Base-by-base conservation (phyloP, 2,888 invertebrate genomes). In the Andrena bicolor region DNA sequence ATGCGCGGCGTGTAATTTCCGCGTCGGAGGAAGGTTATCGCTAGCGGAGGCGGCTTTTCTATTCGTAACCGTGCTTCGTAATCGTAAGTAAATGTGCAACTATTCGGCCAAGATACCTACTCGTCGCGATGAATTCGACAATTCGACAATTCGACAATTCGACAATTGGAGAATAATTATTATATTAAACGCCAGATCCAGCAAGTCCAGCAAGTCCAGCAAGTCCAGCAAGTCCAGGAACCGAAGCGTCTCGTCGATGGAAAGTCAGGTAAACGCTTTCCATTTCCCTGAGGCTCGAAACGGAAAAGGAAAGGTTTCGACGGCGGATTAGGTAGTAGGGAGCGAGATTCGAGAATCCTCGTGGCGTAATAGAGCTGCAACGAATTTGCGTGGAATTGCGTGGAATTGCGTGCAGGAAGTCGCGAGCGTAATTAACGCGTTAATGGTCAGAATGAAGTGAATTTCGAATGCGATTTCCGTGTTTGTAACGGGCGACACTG, bases 1-100 rank as follows among this genome's bases (percentile, higher is more conserved):
- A 86, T 76, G 61, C 75, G 23, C 56, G 58, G 28, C 73, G 28
- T 82, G 65, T 86, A 82, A 86, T 86, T 86, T 84, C 73, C 71
- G 65, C 80, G 65, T 86, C 75, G 72, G 75, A 65, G 69, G 83
- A 83, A 86, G 79, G 74, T 86, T 84, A 82, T 68, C 60, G 8
- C n/a, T 68, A 60, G 49, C 56, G 76, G 56, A 63, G 5, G 32
- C 51, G 48, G 41, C 35, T 84, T 65, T 49, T 49, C 20, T 23
- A 13, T 70, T 28, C n/a, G 5, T 20, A 48, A 80, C 66, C n/a
- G 16, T n/a, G 28, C 58, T 66, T 58, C 35, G 35, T 13, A 41
- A 41, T 41, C 30, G 23, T 53, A 1, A 10, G 10, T 35, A 13
- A 56, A 53, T 35, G 23, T 16, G 8, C 32, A 20, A 32, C n/a